Evolutionary conservation across 1,140 invertebrate genomes (phyloP).

Genomic region (Magallana gigas): DNA sequence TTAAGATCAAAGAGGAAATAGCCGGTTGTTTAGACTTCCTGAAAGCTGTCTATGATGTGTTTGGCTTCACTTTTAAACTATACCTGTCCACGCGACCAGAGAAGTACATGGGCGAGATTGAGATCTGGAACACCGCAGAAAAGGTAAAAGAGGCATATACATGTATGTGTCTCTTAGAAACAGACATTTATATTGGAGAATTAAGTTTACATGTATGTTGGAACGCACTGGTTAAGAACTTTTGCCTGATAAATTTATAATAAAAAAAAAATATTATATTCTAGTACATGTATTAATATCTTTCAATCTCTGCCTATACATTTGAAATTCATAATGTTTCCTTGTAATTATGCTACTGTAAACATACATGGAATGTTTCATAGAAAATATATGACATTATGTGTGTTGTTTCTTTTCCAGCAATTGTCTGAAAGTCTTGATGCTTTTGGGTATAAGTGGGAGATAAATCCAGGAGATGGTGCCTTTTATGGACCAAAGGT

Average conservation of each 20-base stretch:
- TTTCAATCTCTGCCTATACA: too few species aligned
- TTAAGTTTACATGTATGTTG: background rate
- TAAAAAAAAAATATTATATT: background rate
- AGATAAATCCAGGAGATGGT: slow-evolving; percentile 93
- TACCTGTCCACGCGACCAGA: slow-evolving; percentile 96
- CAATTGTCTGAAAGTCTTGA: slow-evolving; percentile 92
- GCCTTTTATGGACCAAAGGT: slow-evolving; percentile 99
- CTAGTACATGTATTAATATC: background rate
- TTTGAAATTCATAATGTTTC: too few species aligned
- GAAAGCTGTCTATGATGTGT: slow-evolving; percentile 90
- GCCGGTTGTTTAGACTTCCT: slow-evolving; percentile 92
- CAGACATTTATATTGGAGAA: background rate
- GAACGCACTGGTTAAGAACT: too few species aligned
- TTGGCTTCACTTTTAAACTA: slow-evolving; percentile 97
- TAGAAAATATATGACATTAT: too few species aligned
- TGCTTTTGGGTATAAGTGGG: slow-evolving; percentile 92
- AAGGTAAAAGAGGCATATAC: slow-evolving; percentile 67
- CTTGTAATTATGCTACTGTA: too few species aligned
- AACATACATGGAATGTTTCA: too few species aligned
- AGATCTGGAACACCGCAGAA: slow-evolving; percentile 86
- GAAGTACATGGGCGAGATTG: slow-evolving; percentile 94
- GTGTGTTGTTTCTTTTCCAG: slow-evolving; percentile 76
- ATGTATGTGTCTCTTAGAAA: background rate
- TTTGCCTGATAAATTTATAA: too few species aligned
- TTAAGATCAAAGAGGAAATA: slow-evolving; percentile 90